A percentile compares a stretch with the other conserved stretches of the same genome.
phyloP scores from a whole-genome alignment of 2,797 vertebrate genomes.

The Darevskia mixta region DNA sequence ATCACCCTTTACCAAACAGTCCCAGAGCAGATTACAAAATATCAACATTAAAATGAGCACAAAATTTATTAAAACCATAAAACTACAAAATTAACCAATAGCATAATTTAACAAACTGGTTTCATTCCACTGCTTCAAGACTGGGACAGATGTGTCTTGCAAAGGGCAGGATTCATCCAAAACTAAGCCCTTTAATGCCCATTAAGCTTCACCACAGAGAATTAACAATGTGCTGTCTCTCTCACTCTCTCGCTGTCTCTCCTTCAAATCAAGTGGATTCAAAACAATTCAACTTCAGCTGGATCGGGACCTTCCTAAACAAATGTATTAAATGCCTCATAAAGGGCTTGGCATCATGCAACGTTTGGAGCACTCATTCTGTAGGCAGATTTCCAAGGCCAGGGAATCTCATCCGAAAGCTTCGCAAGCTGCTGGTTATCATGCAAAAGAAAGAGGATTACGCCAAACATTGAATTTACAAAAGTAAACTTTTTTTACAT shows the following conservation, averaged over 20 bases:
- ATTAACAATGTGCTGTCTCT: background rate
- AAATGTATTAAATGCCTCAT: background rate
- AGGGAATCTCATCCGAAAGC: conserved; percentile 5
- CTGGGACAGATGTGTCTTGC: background rate
- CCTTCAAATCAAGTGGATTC: background rate
- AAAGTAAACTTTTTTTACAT: conserved; percentile 13
- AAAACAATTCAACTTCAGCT: background rate
- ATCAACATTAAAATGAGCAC: too few species aligned
- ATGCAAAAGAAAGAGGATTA: background rate
- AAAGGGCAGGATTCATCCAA: background rate
- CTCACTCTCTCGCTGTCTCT: background rate
- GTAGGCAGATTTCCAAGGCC: conserved; percentile 3
- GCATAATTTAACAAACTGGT: too few species aligned
- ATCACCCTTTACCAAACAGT: too few species aligned
- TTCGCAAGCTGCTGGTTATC: conserved; percentile 34
- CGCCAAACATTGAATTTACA: background rate
- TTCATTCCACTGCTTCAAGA: background rate
- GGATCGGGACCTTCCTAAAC: background rate
- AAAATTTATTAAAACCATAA: too few species aligned
- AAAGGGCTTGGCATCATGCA: background rate
- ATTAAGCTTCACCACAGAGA: background rate
- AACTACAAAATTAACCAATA: too few species aligned
- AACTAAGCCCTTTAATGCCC: background rate
- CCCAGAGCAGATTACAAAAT: too few species aligned
- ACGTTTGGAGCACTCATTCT: background rate